Conservation (phyloP, 2,888 invertebrate species). For the Ectemnius continuus region DNA sequence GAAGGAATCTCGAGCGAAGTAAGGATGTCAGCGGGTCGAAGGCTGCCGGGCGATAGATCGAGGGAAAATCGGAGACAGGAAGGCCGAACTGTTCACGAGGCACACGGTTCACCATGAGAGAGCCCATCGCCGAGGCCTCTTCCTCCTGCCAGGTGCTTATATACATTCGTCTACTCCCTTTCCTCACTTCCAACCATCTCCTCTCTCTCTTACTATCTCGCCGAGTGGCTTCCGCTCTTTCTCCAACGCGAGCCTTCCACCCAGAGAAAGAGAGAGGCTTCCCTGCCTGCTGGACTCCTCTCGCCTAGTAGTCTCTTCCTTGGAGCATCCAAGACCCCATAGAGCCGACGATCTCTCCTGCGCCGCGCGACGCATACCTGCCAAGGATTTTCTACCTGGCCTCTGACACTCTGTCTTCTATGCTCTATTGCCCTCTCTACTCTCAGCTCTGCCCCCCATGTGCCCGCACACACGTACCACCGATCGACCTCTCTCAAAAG, state of each 20-base stretch:
- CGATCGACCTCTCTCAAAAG: too few species aligned
- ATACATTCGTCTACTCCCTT: constrained; percentile 66
- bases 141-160: constrained; percentile 68
- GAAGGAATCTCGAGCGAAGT: too few species aligned
- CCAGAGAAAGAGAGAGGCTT: too few species aligned
- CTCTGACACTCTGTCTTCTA: too few species aligned
- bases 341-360: constrained; percentile 37
- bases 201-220: too few species aligned
- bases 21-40: too few species aligned
- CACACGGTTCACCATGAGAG: constrained; percentile 74
- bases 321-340: constrained; percentile 42
- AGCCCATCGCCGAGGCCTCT: constrained; percentile 68
- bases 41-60: too few species aligned
- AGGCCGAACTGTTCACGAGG: constrained; percentile 62
- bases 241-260: constrained; percentile 2
- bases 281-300: too few species aligned
- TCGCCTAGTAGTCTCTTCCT: constrained; percentile 33
- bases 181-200: constrained; percentile 58
- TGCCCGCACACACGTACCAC: too few species aligned
- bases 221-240: constrained; percentile 32
- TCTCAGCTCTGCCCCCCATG: too few species aligned
- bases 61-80: constrained; percentile 5
- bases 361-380: constrained; percentile 5
- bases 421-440: too few species aligned
- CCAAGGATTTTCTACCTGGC: constrained; percentile 12